phyloP scores from a whole-genome alignment of 2,888 invertebrate species.

The Caenorhabditis japonica region DNA sequence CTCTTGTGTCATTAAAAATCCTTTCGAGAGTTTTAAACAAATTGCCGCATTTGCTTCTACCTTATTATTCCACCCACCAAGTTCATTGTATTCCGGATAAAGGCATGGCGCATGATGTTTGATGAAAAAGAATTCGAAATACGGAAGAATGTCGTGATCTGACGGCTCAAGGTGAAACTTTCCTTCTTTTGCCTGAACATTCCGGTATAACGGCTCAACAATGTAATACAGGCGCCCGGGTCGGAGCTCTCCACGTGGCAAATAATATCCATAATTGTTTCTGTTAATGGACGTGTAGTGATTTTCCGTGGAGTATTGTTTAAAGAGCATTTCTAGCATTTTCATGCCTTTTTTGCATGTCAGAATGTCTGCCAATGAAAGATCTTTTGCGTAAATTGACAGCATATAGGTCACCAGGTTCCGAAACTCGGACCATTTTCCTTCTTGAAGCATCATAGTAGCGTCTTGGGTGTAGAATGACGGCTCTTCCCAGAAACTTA shows the following conservation, averaged over 20 bases:
- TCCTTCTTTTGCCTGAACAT: neutral
- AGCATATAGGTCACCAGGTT: neutral
- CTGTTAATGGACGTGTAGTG: slow-evolving; percentile 3
- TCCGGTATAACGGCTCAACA: slow-evolving; percentile 7
- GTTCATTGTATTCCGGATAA: slow-evolving; percentile 1
- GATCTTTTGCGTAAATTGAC: neutral
- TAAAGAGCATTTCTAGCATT: slow-evolving; percentile 20
- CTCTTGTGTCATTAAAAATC: slow-evolving; percentile 2
- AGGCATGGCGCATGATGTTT: neutral
- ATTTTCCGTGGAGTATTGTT: neutral
- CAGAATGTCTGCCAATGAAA: neutral
- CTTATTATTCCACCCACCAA: slow-evolving; percentile 8
- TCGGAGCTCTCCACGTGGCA: slow-evolving; percentile 7
- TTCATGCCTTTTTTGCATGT: slow-evolving; percentile 9
- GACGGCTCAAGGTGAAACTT: neutral
- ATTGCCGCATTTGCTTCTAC: slow-evolving; percentile 3
- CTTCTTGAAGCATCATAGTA: neutral
- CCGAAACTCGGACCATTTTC: slow-evolving; percentile 24
- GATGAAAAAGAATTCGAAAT: slow-evolving; percentile 20
- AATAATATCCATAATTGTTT: slow-evolving; percentile 24
- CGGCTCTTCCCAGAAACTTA: slow-evolving; percentile 17
- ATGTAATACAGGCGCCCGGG: slow-evolving; percentile 27
- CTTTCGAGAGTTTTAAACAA: slow-evolving; percentile 16
- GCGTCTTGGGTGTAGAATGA: slow-evolving; percentile 6
- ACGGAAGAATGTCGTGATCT: slow-evolving; percentile 14